Evolutionary conservation across 2,113 vertebrate species (phyloP).

Genomic region (Apodemus sylvaticus): DNA sequence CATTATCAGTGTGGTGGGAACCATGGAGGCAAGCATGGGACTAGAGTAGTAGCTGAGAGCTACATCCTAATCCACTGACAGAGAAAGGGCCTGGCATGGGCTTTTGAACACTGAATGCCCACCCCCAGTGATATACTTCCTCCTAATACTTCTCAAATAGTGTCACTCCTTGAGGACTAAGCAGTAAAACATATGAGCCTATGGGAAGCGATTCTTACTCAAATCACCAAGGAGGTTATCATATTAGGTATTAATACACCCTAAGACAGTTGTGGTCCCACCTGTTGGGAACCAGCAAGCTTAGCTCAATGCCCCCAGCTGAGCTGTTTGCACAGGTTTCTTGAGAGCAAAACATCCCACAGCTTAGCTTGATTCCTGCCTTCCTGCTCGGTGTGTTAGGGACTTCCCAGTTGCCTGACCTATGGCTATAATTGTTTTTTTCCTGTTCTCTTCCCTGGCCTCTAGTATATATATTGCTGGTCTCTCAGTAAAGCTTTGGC

Average conservation of each 20-base stretch:
- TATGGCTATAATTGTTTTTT: too few species aligned
- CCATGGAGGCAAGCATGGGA: not conserved
- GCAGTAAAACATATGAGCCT: not conserved
- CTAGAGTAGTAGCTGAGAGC: not conserved
- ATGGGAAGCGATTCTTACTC: not conserved
- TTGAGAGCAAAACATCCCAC: too few species aligned
- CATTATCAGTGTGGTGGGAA: not conserved
- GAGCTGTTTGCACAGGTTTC: too few species aligned
- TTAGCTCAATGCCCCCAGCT: too few species aligned
- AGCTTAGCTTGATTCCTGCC: too few species aligned
- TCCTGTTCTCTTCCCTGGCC: too few species aligned
- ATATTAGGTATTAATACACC: not conserved
- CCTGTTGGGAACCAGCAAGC: too few species aligned
- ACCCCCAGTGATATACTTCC: not conserved
- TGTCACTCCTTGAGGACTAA: not conserved
- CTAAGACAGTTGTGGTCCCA: not conserved
- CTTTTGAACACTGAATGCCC: not conserved
- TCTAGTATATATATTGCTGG: too few species aligned
- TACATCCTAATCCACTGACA: not conserved
- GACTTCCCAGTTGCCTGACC: too few species aligned
- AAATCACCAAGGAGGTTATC: not conserved
- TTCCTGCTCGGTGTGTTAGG: too few species aligned
- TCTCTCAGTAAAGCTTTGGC: too few species aligned
- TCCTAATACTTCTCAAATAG: not conserved
- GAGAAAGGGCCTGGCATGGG: not conserved